Percentiles rank a stretch among this genome's conserved stretches.
Evolutionary conservation across 2,888 invertebrate genomes (phyloP).

Genomic region (Acronicta alni): DNA sequence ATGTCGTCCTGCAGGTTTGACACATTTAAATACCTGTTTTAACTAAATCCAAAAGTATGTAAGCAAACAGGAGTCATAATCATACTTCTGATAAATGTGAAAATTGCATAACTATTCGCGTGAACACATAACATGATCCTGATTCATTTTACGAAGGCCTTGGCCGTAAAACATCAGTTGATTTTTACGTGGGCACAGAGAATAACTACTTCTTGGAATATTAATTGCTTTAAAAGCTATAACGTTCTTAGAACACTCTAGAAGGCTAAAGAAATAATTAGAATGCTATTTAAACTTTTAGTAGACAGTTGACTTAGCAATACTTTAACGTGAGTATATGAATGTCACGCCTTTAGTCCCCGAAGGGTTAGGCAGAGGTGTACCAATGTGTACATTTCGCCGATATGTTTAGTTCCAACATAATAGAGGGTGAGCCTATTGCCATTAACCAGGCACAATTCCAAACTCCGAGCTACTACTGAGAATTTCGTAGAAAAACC

Average conservation of each 20-base stretch:
- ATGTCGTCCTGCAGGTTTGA: conserved; percentile 17
- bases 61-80: conserved; percentile 10
- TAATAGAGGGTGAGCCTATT: too few relatives aligned
- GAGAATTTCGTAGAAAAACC: too few relatives aligned
- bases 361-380: too few relatives aligned
- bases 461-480: too few relatives aligned
- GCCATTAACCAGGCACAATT: too few relatives aligned
- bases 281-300: too few relatives aligned
- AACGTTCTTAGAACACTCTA: conserved; percentile 19
- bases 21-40: conserved; percentile 42
- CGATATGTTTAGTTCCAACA: too few relatives aligned
- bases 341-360: too few relatives aligned
- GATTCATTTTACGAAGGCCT: conserved; percentile 49
- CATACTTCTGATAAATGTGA: conserved; percentile 8
- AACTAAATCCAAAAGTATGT: conserved; percentile 13
- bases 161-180: conserved; percentile 51
- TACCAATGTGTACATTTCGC: too few relatives aligned
- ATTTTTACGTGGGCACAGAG: conserved; percentile 43
- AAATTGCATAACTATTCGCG: conserved; percentile 25
- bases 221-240: conserved; percentile 7
- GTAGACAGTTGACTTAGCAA: background rate
- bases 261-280: background rate
- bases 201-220: conserved; percentile 41
- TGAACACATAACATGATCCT: conserved; percentile 42
- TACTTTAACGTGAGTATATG: background rate